Base-by-base conservation (phyloP, 2,888 invertebrate species). In the Tetragonisca angustula region DNA sequence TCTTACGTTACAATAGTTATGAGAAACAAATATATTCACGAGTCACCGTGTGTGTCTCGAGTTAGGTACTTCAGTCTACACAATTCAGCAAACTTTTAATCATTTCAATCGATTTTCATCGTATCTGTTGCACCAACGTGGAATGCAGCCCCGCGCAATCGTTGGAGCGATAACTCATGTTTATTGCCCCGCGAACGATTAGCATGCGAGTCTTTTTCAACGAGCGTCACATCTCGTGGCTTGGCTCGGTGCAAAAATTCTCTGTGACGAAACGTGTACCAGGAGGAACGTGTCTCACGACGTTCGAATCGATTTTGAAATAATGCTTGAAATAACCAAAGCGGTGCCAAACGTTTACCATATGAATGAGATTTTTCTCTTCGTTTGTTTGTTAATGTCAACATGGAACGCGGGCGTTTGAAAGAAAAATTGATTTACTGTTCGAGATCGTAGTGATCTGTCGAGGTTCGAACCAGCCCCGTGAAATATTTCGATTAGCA, bases 101-200 rank as follows among this genome's bases (percentile, higher is more conserved):
- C 36, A 9, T 36, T 36, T 36, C 1, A 36, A 56, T 56, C 21
- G 56, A 56, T 56, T 56, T 56, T n/a, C 19, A 27, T 32, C 9
- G 36, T 61, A 17, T 61, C 56, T 56, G 13, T 56, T 56, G n/a
- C 56, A 15, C 56, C 56, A n/a, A n/a, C 43, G 61, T 59, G 81
- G 68, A 77, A 73, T 75, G 71, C 69, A 80, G 81, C 81, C 76
- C 79, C 77, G 56, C 74, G 78, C 83, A 78, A 79, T 77, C 79
- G 79, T 74, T 67, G 56, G 32, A 52, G 74, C 81, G 86, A 88
- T 88, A 88, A 88, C 82, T 84, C 88, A 78, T 83, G 86, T 88
- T 88, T 88, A 88, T 88, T 88, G 64, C 84, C 81, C 81, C 81
- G 81, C 81, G 77, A 86, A 83, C 89, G 83, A 85, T 89, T 88